Evolutionary conservation across 2,888 invertebrate species (phyloP).

Genomic region (Iselma pallidipennis): DNA sequence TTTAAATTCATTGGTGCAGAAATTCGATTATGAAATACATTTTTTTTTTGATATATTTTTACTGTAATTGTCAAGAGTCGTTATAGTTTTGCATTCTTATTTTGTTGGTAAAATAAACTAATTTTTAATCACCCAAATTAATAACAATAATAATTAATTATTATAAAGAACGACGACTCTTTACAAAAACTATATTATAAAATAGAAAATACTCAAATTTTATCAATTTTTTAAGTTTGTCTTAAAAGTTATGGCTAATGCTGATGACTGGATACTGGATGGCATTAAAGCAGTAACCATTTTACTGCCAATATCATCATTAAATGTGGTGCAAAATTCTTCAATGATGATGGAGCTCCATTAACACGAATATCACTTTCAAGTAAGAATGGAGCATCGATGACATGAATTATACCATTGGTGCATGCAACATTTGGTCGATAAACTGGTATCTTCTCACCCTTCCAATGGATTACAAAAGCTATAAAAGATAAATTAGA

Average conservation of each 20-base stretch:
- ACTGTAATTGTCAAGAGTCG: slow-evolving; percentile 7
- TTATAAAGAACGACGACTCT: slow-evolving; percentile 16
- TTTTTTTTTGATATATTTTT: slow-evolving; percentile 15
- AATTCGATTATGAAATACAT: slow-evolving; percentile 18
- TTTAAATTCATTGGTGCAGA: slow-evolving; percentile 11
- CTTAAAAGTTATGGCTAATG: slow-evolving; percentile 11
- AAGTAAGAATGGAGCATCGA: slow-evolving; percentile 83
- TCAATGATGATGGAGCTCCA: slow-evolving; percentile 42
- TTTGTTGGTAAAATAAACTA: too few relatives aligned
- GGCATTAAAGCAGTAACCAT: slow-evolving; percentile 33
- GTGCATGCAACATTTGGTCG: slow-evolving; percentile 94
- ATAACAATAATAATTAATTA: neutral
- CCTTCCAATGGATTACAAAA: slow-evolving; percentile 84
- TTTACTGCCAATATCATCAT: slow-evolving; percentile 53
- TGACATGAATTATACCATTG: slow-evolving; percentile 94
- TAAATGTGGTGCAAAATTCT: slow-evolving; percentile 50
- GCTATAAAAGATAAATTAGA: slow-evolving; percentile 60
- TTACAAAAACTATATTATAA: slow-evolving; percentile 13
- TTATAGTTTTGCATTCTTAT: neutral
- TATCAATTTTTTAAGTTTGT: slow-evolving; percentile 7
- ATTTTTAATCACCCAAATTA: too few relatives aligned
- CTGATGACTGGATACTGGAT: slow-evolving; percentile 15
- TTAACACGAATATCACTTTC: slow-evolving; percentile 82
- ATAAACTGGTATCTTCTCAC: slow-evolving; percentile 79
- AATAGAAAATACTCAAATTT: neutral